Base-by-base conservation (phyloP, 2,113 vertebrate species). In the Salvelinus sp. region DNA sequence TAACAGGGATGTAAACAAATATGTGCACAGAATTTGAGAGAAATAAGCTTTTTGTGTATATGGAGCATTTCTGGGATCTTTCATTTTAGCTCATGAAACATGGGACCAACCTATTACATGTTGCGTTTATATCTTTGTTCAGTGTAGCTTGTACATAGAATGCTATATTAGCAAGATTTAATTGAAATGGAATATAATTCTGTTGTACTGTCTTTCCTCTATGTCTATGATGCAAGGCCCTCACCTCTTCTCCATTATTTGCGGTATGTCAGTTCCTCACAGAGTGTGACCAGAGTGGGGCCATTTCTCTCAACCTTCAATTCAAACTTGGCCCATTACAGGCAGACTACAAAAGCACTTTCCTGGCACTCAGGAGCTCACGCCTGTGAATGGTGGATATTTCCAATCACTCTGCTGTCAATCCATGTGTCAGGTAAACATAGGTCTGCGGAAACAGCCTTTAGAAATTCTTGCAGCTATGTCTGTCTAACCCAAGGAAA, bases 271-370 rank as follows among this genome's bases (percentile, higher is more conserved):
- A 93, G 91, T 91, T 93, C 90, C 92, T 93, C 91, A 92, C 91
- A 92, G 90, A 89, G 38, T 44, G 38, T 44, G 38, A 44, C 38
- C 38, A 9, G 33, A 38, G 92, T 91, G 92, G 90, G 91, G 92
- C 92, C 91, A 93, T 94, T 94, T 93, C 88, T 92, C 88, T 90
- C 93, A 94, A 92, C 93, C 93, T 93, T 94, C 93, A 94, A 93
- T 93, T 94, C 92, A 93, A 93, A 93, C 92, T 94, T 93, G 92
- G 92, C 87, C 93, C 93, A 94, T 94, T 94, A 94, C 91, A 93
- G 93, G 90, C 92, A 91, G 93, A 93, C 92, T 94, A 94, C 93
- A 94, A 94, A 94, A 94, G 93, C 93, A 94, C 93, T 94, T 94
- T 94, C 90, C 79, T 73, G 90, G 93, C 91, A 93, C 93, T 93